A percentile compares a stretch with the other conserved stretches of the same genome.
phyloP scores from a whole-genome alignment of 2,888 invertebrate species.

The Hypselothyrea guttata region DNA sequence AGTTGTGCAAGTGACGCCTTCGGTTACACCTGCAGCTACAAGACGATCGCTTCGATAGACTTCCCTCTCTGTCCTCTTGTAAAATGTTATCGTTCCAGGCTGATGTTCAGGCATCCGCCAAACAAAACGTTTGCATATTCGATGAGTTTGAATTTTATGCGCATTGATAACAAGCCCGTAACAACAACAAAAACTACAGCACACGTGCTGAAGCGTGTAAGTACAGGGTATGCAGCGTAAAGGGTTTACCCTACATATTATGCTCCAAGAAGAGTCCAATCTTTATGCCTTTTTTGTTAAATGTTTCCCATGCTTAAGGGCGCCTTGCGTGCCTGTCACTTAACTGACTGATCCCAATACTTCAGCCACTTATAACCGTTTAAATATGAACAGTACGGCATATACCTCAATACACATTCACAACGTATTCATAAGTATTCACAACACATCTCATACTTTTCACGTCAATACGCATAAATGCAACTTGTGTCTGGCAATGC shows the following conservation, averaged over 20 bases:
- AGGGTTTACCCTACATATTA: slow-evolving; percentile 19
- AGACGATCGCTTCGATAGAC: slow-evolving; percentile 51
- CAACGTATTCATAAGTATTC: slow-evolving; percentile 14
- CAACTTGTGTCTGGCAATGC: slow-evolving; percentile 41
- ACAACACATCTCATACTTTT: slow-evolving; percentile 61
- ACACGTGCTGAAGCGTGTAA: slow-evolving; percentile 56
- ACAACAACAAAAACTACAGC: slow-evolving; percentile 18
- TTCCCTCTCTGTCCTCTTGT: slow-evolving; percentile 21
- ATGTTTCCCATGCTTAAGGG: slow-evolving; percentile 34
- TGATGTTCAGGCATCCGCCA: slow-evolving; percentile 66
- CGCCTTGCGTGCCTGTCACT: slow-evolving; percentile 79
- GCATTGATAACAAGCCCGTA: slow-evolving; percentile 49
- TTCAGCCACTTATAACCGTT: slow-evolving; percentile 56
- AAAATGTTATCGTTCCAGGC: slow-evolving; percentile 55
- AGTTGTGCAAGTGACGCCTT: slow-evolving; percentile 71
- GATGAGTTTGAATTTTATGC: slow-evolving; percentile 66
- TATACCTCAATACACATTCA: slow-evolving; percentile 41
- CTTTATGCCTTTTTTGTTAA: slow-evolving; percentile 5
- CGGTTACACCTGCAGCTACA: slow-evolving; percentile 67
- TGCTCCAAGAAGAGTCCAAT: slow-evolving; percentile 19
- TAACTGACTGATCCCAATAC: slow-evolving; percentile 45
- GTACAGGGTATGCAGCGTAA: background rate
- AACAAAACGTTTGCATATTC: slow-evolving; percentile 61
- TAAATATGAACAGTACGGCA: slow-evolving; percentile 57
- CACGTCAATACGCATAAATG: slow-evolving; percentile 72